A percentile compares a stretch with the other conserved stretches of the same genome.
phyloP scores from a whole-genome alignment of 1,140 invertebrate genomes.

The Mylabris phalerata region DNA sequence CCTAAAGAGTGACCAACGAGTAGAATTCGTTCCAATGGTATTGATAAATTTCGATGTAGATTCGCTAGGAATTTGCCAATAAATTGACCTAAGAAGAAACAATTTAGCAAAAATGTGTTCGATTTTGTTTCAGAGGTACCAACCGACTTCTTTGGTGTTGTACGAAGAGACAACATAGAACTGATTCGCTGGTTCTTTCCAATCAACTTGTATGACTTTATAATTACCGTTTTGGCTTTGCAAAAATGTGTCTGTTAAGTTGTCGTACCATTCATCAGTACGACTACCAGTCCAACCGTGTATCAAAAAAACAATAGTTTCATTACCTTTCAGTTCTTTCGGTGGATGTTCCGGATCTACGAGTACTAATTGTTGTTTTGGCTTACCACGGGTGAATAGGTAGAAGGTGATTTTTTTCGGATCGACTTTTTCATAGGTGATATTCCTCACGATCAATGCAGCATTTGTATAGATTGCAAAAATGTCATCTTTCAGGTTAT shows the following conservation, averaged over 20 bases:
- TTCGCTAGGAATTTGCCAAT: not conserved
- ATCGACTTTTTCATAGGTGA: not conserved
- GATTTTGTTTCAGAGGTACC: slow-evolving; percentile 22
- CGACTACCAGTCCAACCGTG: slow-evolving; percentile 48
- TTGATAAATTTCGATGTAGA: not conserved
- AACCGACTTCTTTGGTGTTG: slow-evolving; percentile 34
- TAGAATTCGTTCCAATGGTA: slow-evolving; percentile 4
- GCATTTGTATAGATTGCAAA: slow-evolving; percentile 2
- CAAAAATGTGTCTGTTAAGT: slow-evolving; percentile 47
- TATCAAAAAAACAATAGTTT: slow-evolving; percentile 39
- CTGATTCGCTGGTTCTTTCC: slow-evolving; percentile 48
- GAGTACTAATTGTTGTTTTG: not conserved
- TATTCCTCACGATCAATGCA: not conserved
- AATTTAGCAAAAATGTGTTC: not conserved
- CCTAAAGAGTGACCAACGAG: slow-evolving; percentile 66
- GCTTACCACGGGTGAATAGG: slow-evolving; percentile 7
- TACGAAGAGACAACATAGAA: slow-evolving; percentile 27
- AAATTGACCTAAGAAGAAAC: not conserved
- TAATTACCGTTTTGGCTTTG: slow-evolving; percentile 42
- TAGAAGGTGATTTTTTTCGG: not conserved
- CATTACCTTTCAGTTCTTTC: not conserved
- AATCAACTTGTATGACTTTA: slow-evolving; percentile 61
- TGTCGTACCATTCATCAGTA: slow-evolving; percentile 38
- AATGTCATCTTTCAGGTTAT: not conserved
- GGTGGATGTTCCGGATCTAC: not conserved